These are phyloP conservation scores for Cyprinodon variegatus DNA, from an alignment of 2,113 vertebrate genomes.

Conservation along the genomic window DNA sequence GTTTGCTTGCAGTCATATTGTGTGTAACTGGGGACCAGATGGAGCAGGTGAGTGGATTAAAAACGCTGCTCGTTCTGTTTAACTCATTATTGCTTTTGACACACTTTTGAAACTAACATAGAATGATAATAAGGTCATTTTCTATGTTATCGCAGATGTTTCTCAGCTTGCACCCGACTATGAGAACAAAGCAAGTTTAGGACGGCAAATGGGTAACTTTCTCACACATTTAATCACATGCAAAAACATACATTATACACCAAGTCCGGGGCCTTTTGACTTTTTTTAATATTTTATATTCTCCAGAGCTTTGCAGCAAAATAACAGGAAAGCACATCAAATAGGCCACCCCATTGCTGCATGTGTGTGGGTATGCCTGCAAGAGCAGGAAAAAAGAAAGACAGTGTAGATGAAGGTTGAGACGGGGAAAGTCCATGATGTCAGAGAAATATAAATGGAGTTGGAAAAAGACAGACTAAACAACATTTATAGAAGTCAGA, in stretches of 20 bases:
- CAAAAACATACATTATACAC: background rate
- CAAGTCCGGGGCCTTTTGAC: background rate
- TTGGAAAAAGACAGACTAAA: background rate
- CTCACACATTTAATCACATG: background rate
- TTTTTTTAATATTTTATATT: constrained; percentile 8
- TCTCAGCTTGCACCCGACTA: background rate
- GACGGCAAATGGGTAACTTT: constrained; percentile 25
- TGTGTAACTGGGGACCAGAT: constrained; percentile 73
- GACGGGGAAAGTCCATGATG: constrained; percentile 17
- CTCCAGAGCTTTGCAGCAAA: constrained; percentile 33
- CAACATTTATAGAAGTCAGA: background rate
- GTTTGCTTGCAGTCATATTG: constrained; percentile 79
- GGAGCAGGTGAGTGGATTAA: constrained; percentile 46
- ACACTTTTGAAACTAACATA: background rate
- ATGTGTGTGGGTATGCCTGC: constrained; percentile 30
- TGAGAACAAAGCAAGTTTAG: constrained; percentile 8
- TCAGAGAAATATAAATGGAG: background rate
- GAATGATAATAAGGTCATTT: background rate
- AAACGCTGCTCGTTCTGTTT: background rate
- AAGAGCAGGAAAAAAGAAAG: constrained; percentile 2
- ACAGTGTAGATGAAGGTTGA: background rate
- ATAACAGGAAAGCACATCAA: constrained; percentile 56
- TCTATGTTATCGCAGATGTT: constrained; percentile 7
- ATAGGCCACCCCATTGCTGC: constrained; percentile 2
- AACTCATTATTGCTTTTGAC: background rate